A percentile compares a stretch with the other conserved stretches of the same genome.
Evolutionary conservation across 1,140 invertebrate species (phyloP).

Genomic region (Drosophila tropicalis): DNA sequence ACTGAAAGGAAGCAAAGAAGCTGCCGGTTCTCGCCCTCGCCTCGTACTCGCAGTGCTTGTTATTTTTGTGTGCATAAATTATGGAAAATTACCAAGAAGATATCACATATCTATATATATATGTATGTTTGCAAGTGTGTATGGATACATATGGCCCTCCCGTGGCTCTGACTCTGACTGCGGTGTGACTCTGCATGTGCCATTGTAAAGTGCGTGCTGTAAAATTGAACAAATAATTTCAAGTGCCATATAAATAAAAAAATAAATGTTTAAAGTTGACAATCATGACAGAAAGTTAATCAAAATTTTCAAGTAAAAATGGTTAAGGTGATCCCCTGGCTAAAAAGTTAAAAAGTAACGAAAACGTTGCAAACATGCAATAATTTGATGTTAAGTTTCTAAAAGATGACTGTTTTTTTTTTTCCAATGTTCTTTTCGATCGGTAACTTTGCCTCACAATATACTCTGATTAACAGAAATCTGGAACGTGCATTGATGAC

Average conservation of each 20-base stretch:
- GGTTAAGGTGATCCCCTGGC: too few relatives aligned
- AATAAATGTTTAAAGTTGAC: conserved; percentile 48
- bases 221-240: conserved; percentile 65
- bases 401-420: too few relatives aligned
- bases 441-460: too few relatives aligned
- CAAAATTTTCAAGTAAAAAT: conserved; percentile 37
- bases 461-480: too few relatives aligned
- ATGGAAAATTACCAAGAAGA: conserved; percentile 62
- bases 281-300: conserved; percentile 43
- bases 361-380: too few relatives aligned
- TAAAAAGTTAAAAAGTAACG: too few relatives aligned
- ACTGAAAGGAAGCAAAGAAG: conserved; percentile 32
- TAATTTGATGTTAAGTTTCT: too few relatives aligned
- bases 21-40: conserved; percentile 7
- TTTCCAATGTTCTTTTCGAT: too few relatives aligned
- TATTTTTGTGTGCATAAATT: conserved; percentile 75
- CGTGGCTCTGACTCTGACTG: conserved; percentile 1
- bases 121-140: too few relatives aligned
- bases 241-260: conserved; percentile 67
- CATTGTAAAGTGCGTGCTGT: conserved; percentile 52
- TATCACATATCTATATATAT: conserved; percentile 11
- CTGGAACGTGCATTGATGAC: too few relatives aligned
- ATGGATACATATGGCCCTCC: not conserved
- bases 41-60: conserved; percentile 28
- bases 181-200: not conserved